Percentiles rank a stretch among this genome's conserved stretches.
Evolutionary conservation across 2,113 vertebrate genomes (phyloP).

Genomic region (Myiagra hebetior): DNA sequence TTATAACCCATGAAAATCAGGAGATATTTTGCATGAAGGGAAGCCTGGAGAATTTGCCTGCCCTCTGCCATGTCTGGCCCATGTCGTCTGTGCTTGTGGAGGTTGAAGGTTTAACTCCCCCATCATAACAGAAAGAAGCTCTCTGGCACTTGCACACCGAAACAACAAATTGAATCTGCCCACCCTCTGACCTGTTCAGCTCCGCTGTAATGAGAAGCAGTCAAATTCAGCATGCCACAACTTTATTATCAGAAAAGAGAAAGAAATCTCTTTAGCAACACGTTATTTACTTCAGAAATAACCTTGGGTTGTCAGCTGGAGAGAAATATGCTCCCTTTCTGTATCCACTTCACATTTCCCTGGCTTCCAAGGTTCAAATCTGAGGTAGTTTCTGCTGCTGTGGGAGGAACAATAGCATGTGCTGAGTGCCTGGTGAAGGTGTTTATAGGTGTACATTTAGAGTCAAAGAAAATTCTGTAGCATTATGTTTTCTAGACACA

Average conservation of each 20-base stretch:
- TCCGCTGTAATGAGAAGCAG: slow-evolving; percentile 22
- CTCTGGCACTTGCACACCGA: fast-evolving
- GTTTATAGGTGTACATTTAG: neutral
- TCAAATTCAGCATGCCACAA: neutral
- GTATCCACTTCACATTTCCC: neutral
- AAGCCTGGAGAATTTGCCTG: neutral
- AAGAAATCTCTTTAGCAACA: slow-evolving; percentile 8
- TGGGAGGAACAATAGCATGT: neutral
- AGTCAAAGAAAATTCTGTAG: neutral
- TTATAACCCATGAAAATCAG: neutral
- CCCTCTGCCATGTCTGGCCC: neutral
- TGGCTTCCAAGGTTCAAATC: slow-evolving; percentile 11
- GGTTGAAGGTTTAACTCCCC: neutral
- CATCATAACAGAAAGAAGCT: neutral
- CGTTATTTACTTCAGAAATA: slow-evolving; percentile 36
- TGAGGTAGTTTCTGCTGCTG: neutral
- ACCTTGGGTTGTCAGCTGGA: slow-evolving; percentile 47
- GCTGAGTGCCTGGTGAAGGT: neutral
- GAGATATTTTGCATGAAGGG: neutral
- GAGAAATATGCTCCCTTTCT: neutral
- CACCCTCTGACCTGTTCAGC: neutral
- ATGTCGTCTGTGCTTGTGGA: neutral
- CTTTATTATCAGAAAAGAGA: slow-evolving; percentile 33
- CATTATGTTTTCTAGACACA: neutral
- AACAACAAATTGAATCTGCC: slow-evolving; percentile 32